Conservation (phyloP, 2,113 vertebrate genomes). For the Saccopteryx leptura region DNA sequence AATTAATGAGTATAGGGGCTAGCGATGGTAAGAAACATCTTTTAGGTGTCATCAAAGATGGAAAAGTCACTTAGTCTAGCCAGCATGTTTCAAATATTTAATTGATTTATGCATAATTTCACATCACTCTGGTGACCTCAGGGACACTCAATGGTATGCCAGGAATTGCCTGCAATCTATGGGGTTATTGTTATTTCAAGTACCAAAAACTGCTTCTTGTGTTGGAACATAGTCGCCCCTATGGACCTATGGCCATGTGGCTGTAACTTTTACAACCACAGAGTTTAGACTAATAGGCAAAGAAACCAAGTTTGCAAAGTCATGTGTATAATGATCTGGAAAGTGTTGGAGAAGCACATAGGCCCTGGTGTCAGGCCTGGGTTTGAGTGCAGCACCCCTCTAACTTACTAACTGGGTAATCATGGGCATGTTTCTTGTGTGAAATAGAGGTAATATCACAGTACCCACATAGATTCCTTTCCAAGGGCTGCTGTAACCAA, state of each 20-base stretch:
- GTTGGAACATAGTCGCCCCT: background rate
- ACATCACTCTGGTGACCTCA: background rate
- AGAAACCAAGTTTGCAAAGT: background rate
- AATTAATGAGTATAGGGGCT: background rate
- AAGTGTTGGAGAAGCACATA: background rate
- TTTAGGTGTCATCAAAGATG: slow-evolving; percentile 27
- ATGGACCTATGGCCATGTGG: background rate
- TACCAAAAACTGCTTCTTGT: background rate
- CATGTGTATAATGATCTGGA: background rate
- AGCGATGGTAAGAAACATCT: background rate
- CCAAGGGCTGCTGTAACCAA: too few relatives aligned
- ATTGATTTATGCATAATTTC: background rate
- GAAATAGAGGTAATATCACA: background rate
- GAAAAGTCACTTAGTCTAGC: background rate
- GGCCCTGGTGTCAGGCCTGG: fast-evolving
- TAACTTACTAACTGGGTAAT: background rate
- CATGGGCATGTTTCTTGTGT: background rate
- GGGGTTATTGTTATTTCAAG: background rate
- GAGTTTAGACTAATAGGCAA: background rate
- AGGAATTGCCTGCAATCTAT: background rate
- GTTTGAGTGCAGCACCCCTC: background rate
- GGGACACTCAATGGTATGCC: background rate
- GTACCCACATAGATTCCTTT: background rate
- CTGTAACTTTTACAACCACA: background rate
- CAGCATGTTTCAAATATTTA: slow-evolving; percentile 35